Conservation (phyloP, 2,888 invertebrate genomes). For the Lepidochitona cinerea region DNA sequence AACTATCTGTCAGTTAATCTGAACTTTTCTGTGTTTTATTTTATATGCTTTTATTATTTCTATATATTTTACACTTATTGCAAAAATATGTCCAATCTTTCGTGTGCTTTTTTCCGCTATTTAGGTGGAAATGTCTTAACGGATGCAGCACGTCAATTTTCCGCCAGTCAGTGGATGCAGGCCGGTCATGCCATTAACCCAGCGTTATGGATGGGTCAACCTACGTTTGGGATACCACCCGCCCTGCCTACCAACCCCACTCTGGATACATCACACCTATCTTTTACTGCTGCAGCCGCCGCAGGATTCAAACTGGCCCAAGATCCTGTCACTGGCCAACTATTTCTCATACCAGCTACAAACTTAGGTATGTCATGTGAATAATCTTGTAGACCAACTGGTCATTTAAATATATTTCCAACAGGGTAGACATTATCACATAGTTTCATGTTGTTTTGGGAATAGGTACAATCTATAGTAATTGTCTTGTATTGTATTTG, state of each 20-base stretch:
- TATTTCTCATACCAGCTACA: conserved; percentile 74
- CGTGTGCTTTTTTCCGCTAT: no score
- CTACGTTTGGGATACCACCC: conserved; percentile 44
- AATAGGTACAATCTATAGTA: no score
- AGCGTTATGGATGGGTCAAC: conserved; percentile 50
- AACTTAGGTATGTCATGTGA: conserved; percentile 31
- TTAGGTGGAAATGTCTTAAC: neutral
- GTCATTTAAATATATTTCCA: no score
- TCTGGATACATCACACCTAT: conserved; percentile 24
- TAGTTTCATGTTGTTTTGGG: no score
- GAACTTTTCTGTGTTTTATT: no score
- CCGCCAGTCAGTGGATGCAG: neutral
- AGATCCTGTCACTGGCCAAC: conserved; percentile 87
- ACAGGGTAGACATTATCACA: no score
- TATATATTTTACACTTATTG: no score
- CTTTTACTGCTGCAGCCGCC: conserved; percentile 78
- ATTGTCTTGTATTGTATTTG: no score
- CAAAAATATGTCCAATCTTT: no score
- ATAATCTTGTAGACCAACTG: no score
- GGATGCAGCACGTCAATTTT: neutral
- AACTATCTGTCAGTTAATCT: no score
- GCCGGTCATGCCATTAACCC: conserved; percentile 22
- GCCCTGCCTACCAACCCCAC: conserved; percentile 27
- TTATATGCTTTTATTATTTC: no score
- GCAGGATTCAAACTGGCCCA: conserved; percentile 89